Evolutionary conservation across 1,140 invertebrate species (phyloP).

Genomic region (Diabrotica undecimpunctata): DNA sequence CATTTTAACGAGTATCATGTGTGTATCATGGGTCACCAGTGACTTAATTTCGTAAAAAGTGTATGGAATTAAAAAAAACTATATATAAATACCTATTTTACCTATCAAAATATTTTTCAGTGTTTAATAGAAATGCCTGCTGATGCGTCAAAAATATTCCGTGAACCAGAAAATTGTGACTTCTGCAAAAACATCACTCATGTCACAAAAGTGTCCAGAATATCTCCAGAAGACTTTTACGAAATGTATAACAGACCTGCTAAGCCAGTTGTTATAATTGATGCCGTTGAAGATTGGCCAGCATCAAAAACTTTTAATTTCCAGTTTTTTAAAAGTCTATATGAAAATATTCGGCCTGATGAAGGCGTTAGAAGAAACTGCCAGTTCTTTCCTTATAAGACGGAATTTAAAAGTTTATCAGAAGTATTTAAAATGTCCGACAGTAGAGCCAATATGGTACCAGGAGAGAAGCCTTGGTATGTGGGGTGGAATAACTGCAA

Average conservation of each 20-base stretch:
- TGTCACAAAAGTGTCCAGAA: slow-evolving; percentile 61
- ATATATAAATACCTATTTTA: no score
- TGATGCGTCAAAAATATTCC: slow-evolving; percentile 51
- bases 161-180: slow-evolving; percentile 70
- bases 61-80: no score
- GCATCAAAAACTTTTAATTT: slow-evolving; percentile 68
- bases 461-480: slow-evolving; percentile 75
- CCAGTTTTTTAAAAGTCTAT: slow-evolving; percentile 76
- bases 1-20: no score
- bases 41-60: no score
- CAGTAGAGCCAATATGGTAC: slow-evolving; percentile 59
- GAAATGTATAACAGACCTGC: slow-evolving; percentile 67
- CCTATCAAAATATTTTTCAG: slow-evolving; percentile 40
- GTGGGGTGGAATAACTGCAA: slow-evolving; percentile 95
- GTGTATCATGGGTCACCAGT: no score
- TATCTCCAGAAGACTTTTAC: slow-evolving; percentile 66
- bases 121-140: slow-evolving; percentile 61
- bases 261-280: slow-evolving; percentile 78
- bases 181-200: slow-evolving; percentile 63
- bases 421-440: slow-evolving; percentile 78
- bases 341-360: slow-evolving; percentile 55
- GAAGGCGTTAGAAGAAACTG: slow-evolving; percentile 59
- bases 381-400: slow-evolving; percentile 91
- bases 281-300: slow-evolving; percentile 75
- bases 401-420: slow-evolving; percentile 69